A percentile compares a stretch with the other conserved stretches of the same genome.
These are phyloP conservation scores for Cosmia pyralina DNA, from an alignment of 2,888 invertebrate genomes.

Conservation along the genomic window DNA sequence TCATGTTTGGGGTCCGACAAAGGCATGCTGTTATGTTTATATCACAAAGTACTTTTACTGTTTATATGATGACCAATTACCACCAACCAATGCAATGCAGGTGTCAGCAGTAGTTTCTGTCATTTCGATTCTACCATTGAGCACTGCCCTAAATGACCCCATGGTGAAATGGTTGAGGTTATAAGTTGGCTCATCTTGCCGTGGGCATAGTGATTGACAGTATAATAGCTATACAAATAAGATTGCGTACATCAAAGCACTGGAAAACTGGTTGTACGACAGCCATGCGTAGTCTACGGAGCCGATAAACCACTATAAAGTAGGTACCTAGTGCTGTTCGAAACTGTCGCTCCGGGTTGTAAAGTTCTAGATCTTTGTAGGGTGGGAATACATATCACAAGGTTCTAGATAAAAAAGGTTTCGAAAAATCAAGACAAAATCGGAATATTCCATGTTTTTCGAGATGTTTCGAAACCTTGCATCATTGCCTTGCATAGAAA, in stretches of 20 bases:
- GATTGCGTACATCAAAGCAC: background rate
- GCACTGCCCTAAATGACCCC: too few relatives aligned
- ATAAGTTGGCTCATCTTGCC: background rate
- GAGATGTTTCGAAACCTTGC: constrained; percentile 16
- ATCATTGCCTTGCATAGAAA: background rate
- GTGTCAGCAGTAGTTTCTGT: background rate
- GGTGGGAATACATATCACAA: background rate
- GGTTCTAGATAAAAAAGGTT: background rate
- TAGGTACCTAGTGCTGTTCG: background rate
- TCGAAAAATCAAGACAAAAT: background rate
- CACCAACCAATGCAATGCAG: background rate
- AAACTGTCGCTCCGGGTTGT: background rate
- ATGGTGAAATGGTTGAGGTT: too few relatives aligned
- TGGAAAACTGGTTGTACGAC: background rate
- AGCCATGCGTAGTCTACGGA: background rate
- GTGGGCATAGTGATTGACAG: background rate
- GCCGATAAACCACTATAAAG: background rate
- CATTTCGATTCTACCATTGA: background rate
- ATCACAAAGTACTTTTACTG: too few relatives aligned
- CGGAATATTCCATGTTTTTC: background rate
- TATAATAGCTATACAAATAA: background rate
- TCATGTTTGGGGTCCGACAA: constrained; percentile 6
- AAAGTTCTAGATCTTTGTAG: background rate
- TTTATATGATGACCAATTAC: too few relatives aligned
- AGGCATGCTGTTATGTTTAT: background rate